A percentile compares a stretch with the other conserved stretches of the same genome.
Conservation (phyloP, 2,113 vertebrate genomes). For the Oostethus manadensis region DNA sequence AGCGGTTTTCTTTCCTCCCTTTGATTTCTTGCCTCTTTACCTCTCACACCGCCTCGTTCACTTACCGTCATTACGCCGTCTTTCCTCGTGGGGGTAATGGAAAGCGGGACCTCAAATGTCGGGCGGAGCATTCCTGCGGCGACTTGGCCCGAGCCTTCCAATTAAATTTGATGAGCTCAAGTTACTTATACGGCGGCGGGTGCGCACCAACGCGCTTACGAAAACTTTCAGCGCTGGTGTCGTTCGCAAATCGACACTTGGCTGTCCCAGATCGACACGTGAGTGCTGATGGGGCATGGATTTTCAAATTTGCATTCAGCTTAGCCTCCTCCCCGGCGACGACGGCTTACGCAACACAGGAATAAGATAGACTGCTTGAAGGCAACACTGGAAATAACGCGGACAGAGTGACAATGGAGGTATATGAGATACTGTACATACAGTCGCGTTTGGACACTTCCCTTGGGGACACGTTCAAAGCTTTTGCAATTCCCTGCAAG, state of each 20-base stretch:
- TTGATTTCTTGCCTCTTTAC: neutral
- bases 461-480: no score
- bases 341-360: constrained; percentile 2
- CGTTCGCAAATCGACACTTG: constrained; percentile 4
- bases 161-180: constrained; percentile 17
- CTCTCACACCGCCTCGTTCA: neutral
- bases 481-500: no score
- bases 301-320: constrained; percentile 23
- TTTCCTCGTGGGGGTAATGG: neutral
- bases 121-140: constrained; percentile 10
- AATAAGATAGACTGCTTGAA: constrained; percentile 10
- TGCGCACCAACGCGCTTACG: neutral
- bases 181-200: neutral
- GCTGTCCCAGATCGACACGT: constrained; percentile 14
- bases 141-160: constrained; percentile 9
- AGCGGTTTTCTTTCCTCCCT: constrained; percentile 8
- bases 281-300: constrained; percentile 10
- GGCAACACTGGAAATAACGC: constrained; percentile 1
- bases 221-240: constrained; percentile 2
- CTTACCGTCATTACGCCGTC: neutral
- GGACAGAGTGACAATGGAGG: neutral
- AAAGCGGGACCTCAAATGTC: neutral
- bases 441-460: no score
- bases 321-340: constrained; percentile 6
- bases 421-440: neutral